These are phyloP conservation scores for Caenorhabditis becei DNA, from an alignment of 2,888 invertebrate species.

Conservation along the genomic window DNA sequence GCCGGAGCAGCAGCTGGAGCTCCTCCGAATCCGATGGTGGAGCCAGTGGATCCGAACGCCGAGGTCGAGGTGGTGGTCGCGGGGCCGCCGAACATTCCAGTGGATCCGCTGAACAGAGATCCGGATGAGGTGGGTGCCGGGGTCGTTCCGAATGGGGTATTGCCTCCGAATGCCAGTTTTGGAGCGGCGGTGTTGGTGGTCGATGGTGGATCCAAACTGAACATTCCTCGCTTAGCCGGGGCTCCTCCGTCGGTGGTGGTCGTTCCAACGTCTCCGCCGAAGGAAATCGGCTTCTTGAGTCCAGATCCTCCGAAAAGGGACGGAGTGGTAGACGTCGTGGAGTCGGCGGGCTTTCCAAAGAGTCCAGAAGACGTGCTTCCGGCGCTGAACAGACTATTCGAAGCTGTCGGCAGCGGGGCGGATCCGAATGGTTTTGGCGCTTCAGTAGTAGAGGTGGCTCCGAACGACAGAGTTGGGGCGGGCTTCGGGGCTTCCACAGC, in stretches of 20 bases:
- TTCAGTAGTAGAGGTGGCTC: slow-evolving; percentile 3
- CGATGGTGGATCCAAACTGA: neutral
- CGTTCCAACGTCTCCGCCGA: slow-evolving; percentile 29
- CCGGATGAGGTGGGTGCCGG: slow-evolving; percentile 14
- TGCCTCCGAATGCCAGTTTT: slow-evolving; percentile 36
- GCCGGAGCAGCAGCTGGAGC: slow-evolving; percentile 12
- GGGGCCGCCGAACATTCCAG: slow-evolving; percentile 1
- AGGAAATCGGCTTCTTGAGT: slow-evolving; percentile 1
- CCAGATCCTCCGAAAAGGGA: slow-evolving; percentile 12
- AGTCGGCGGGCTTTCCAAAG: slow-evolving; percentile 2
- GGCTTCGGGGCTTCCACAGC: slow-evolving; percentile 6
- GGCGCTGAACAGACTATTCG: slow-evolving; percentile 8
- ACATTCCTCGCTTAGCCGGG: slow-evolving; percentile 29
- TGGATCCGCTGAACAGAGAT: slow-evolving; percentile 12
- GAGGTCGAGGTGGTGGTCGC: neutral
- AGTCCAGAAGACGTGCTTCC: neutral
- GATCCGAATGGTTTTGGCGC: slow-evolving; percentile 14
- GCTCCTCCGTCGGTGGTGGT: slow-evolving; percentile 35
- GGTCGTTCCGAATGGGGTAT: slow-evolving; percentile 24
- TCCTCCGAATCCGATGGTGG: slow-evolving; percentile 16
- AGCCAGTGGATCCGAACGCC: slow-evolving; percentile 11
- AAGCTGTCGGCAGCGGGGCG: neutral
- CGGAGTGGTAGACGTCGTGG: slow-evolving; percentile 1
- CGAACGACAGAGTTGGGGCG: neutral
- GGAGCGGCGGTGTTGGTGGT: slow-evolving; percentile 1